These are phyloP conservation scores for Gymnocheta viridis DNA, from an alignment of 2,888 invertebrate genomes.

Conservation along the genomic window DNA sequence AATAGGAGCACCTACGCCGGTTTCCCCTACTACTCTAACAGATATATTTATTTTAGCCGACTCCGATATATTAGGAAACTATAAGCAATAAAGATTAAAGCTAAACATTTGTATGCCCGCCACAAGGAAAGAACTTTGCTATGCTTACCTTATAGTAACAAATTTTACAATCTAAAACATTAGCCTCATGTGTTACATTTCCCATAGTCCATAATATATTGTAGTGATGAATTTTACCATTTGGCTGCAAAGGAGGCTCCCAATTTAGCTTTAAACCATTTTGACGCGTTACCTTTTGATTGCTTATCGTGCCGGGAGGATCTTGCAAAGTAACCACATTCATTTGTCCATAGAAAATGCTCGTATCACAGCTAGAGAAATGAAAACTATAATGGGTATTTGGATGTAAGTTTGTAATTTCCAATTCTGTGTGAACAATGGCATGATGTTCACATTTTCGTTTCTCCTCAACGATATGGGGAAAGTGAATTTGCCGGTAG, in stretches of 20 bases:
- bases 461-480: constrained; percentile 75
- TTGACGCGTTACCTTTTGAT: constrained; percentile 77
- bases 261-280: constrained; percentile 80
- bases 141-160: constrained; percentile 77
- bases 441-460: constrained; percentile 75
- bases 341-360: constrained; percentile 78
- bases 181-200: constrained; percentile 79
- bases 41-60: constrained; percentile 81
- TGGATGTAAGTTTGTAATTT: constrained; percentile 76
- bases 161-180: constrained; percentile 76
- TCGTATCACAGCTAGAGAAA: constrained; percentile 78
- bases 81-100: not conserved
- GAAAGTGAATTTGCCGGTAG: constrained; percentile 75
- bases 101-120: not conserved
- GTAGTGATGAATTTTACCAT: constrained; percentile 80
- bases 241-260: constrained; percentile 80
- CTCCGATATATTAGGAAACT: constrained; percentile 81
- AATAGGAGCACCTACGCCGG: constrained; percentile 80
- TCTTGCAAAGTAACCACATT: constrained; percentile 80
- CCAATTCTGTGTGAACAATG: constrained; percentile 76
- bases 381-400: constrained; percentile 77
- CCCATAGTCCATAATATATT: constrained; percentile 79
- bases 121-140: not conserved
- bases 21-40: constrained; percentile 80
- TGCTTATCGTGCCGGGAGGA: constrained; percentile 81